phyloP scores from a whole-genome alignment of 2,797 vertebrate species.

The Emydoidea blandingii region DNA sequence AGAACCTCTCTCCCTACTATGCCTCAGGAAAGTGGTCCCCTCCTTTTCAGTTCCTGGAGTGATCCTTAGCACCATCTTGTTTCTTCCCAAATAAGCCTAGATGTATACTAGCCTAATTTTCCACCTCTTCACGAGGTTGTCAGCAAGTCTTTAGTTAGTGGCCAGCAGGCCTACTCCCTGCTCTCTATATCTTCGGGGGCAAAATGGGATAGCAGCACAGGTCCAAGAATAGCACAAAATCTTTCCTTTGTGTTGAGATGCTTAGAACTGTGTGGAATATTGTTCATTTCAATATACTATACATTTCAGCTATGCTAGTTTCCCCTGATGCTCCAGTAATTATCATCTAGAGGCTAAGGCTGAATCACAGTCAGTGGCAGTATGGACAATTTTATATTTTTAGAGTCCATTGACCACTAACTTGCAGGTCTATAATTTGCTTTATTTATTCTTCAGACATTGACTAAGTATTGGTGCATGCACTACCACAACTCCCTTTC shows the following conservation, averaged over 20 bases:
- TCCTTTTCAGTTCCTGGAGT: rapidly evolving
- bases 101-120: neutral
- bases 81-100: neutral
- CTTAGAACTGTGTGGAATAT: neutral
- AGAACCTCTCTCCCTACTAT: neutral
- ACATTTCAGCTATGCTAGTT: neutral
- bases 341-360: neutral
- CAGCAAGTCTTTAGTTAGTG: neutral
- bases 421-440: neutral
- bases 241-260: neutral
- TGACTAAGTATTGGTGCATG: constrained; percentile 22
- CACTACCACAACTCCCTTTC: constrained; percentile 42
- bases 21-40: neutral
- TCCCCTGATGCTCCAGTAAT: neutral
- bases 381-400: constrained; percentile 4
- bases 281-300: constrained; percentile 1
- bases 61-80: neutral
- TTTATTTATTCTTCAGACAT: constrained; percentile 44
- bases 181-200: neutral
- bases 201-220: neutral
- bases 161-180: neutral
- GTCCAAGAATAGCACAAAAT: neutral
- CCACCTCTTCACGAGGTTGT: neutral
- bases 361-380: neutral
- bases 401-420: constrained; percentile 40